These are phyloP conservation scores for Mormyrus iriodes DNA, from an alignment of 2,113 vertebrate genomes.

Conservation along the genomic window DNA sequence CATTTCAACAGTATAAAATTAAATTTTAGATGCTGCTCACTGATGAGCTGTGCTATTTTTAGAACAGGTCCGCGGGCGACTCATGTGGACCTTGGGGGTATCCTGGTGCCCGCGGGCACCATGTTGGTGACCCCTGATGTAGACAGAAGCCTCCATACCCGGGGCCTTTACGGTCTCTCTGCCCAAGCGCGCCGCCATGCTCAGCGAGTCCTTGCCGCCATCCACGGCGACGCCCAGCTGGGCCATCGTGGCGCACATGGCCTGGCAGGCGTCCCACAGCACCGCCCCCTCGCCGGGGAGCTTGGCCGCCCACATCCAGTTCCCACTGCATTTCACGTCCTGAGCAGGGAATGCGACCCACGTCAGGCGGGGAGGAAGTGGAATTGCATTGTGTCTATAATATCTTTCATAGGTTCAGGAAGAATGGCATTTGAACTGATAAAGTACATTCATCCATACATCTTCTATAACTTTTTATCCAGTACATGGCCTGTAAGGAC, in stretches of 20 bases:
- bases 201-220: slow-evolving; percentile 87
- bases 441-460: neutral
- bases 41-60: no score
- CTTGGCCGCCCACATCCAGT: slow-evolving; percentile 94
- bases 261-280: slow-evolving; percentile 75
- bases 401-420: neutral
- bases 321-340: slow-evolving; percentile 89
- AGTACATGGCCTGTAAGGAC: neutral
- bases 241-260: slow-evolving; percentile 78
- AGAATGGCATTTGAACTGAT: neutral
- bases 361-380: neutral
- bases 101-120: no score
- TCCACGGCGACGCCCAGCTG: slow-evolving; percentile 79
- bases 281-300: slow-evolving; percentile 74
- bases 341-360: slow-evolving; percentile 35
- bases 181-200: slow-evolving; percentile 83
- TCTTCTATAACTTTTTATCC: neutral
- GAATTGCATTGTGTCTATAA: neutral
- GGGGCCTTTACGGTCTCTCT: slow-evolving; percentile 76
- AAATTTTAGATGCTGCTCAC: no score
- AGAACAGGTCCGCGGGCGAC: no score
- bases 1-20: no score
- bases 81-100: no score
- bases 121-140: neutral
- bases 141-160: slow-evolving; percentile 50